Conservation (phyloP, 2,888 invertebrate genomes). For the Oeneis ivallda region DNA sequence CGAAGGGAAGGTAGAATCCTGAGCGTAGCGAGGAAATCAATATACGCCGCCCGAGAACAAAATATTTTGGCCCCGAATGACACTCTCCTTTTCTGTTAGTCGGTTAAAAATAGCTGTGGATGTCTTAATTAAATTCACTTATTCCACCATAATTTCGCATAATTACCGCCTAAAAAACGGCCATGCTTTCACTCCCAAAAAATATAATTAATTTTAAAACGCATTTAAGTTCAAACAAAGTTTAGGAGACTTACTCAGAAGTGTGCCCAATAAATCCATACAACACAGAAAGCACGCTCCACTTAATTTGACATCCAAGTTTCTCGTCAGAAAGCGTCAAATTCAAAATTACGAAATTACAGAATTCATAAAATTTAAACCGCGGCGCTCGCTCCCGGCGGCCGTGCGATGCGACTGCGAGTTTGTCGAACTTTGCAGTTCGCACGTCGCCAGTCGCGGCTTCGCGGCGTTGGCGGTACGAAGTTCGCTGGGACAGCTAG, state of each 20-base stretch:
- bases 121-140: neutral
- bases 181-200: slow-evolving; percentile 9
- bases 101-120: no score
- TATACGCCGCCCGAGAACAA: no score
- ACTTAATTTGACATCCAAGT: slow-evolving; percentile 61
- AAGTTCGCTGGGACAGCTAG: no score
- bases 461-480: no score
- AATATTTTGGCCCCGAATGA: no score
- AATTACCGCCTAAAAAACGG: neutral
- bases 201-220: neutral
- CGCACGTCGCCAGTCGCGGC: neutral
- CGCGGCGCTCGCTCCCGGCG: slow-evolving; percentile 22
- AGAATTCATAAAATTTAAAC: slow-evolving; percentile 3
- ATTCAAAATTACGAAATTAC: slow-evolving; percentile 36
- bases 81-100: no score
- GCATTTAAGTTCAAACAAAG: neutral
- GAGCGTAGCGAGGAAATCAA: no score
- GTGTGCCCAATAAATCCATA: slow-evolving; percentile 40
- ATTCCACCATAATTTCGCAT: slow-evolving; percentile 1
- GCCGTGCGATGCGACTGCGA: slow-evolving; percentile 10
- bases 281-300: slow-evolving; percentile 43
- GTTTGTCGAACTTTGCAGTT: slow-evolving; percentile 14
- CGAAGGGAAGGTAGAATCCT: no score
- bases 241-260: slow-evolving; percentile 24
- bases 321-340: slow-evolving; percentile 66